Percentiles rank a stretch among this genome's conserved stretches.
These are phyloP conservation scores for Phortica magna DNA, from an alignment of 2,888 invertebrate species.

Conservation along the genomic window DNA sequence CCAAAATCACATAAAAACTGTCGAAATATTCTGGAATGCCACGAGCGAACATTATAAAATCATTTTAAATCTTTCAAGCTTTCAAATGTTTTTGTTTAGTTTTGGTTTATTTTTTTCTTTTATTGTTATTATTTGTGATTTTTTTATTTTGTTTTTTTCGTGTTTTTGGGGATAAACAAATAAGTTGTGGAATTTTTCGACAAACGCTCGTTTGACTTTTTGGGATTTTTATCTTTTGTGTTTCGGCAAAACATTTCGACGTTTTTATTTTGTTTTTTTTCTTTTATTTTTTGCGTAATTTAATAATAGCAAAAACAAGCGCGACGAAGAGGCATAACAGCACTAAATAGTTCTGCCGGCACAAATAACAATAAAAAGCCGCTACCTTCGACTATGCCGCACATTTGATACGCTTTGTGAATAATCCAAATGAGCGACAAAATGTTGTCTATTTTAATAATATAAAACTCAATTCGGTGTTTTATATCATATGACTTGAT, in stretches of 20 bases:
- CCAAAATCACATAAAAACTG: constrained; percentile 50
- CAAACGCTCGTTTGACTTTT: neutral
- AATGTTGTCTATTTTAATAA: too few species aligned
- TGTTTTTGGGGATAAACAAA: neutral
- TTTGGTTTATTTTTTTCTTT: neutral
- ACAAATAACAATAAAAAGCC: too few species aligned
- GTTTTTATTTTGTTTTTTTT: neutral
- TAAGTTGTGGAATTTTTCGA: neutral
- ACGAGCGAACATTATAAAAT: constrained; percentile 68
- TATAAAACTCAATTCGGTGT: too few species aligned
- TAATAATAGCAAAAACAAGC: constrained; percentile 35
- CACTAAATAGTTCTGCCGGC: constrained; percentile 44
- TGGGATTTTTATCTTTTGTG: neutral
- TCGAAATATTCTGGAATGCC: constrained; percentile 49
- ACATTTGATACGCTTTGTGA: too few species aligned
- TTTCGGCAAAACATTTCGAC: neutral
- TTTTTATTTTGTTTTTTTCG: constrained; percentile 1
- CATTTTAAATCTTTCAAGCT: constrained; percentile 64
- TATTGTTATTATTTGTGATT: neutral
- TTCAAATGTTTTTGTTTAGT: constrained; percentile 38
- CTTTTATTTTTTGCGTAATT: neutral
- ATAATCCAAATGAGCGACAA: too few species aligned
- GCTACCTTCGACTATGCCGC: too few species aligned
- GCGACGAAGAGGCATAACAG: constrained; percentile 60
- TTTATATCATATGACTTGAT: too few species aligned